Evolutionary conservation across 2,888 invertebrate species (phyloP).

Genomic region (Acrobasis suavella): DNA sequence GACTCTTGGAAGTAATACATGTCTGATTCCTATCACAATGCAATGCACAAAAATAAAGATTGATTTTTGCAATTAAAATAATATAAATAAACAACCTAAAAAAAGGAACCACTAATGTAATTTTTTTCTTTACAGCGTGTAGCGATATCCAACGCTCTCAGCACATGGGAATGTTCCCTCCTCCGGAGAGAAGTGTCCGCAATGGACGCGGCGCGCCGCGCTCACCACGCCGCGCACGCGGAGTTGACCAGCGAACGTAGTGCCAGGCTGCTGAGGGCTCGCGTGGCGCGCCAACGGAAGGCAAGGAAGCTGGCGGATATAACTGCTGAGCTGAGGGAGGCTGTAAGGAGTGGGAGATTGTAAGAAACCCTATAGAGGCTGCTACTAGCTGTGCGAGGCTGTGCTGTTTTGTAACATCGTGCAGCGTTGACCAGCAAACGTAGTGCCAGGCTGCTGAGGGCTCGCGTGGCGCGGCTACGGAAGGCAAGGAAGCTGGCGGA

Average conservation of each 20-base stretch:
- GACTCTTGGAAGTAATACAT: too few species aligned
- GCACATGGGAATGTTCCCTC: conserved; percentile 55
- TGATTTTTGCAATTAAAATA: too few species aligned
- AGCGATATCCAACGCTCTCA: conserved; percentile 64
- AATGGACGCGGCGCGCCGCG: conserved; percentile 51
- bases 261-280: conserved; percentile 42
- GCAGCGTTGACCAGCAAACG: conserved; percentile 50
- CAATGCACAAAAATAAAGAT: too few species aligned
- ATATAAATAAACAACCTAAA: too few species aligned
- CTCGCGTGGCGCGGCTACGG: conserved; percentile 38
- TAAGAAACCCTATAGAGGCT: not conserved
- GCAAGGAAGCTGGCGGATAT: conserved; percentile 53
- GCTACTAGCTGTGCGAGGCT: too few species aligned
- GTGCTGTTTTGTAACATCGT: conserved; percentile 21
- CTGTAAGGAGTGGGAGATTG: conserved; percentile 39
- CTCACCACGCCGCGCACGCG: conserved; percentile 49
- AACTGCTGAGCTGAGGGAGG: conserved; percentile 60
- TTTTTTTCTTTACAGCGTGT: conserved; percentile 48
- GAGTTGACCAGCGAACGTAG: conserved; percentile 50
- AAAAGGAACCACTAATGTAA: not conserved
- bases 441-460: conserved; percentile 43
- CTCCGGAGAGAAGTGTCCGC: conserved; percentile 56
- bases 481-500: conserved; percentile 36
- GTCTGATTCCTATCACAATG: too few species aligned
- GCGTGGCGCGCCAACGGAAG: conserved; percentile 38